Conservation (phyloP, 1,140 invertebrate genomes). For the Phenacoccus solenopsis region DNA sequence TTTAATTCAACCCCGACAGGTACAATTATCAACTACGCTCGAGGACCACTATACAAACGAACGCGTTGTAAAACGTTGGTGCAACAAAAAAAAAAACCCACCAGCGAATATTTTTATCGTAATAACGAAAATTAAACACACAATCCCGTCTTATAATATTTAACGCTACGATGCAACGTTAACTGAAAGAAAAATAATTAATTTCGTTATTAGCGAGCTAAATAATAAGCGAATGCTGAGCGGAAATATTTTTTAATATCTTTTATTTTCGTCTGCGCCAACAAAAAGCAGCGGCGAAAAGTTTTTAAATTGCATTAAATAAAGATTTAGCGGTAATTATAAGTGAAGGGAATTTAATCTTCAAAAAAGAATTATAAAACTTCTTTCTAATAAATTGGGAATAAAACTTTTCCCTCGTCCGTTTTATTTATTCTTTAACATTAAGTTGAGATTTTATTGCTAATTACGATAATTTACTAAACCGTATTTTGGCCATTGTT, state of each 20-base stretch:
- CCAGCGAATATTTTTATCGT: too few relatives aligned
- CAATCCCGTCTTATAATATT: too few relatives aligned
- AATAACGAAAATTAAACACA: too few relatives aligned
- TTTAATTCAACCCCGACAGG: too few relatives aligned
- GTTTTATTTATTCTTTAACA: background rate
- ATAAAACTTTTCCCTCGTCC: background rate
- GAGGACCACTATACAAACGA: too few relatives aligned
- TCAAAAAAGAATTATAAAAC: background rate
- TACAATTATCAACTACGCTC: too few relatives aligned
- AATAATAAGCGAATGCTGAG: background rate
- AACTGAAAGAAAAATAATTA: background rate
- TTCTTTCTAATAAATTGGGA: background rate
- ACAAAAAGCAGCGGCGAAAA: too few relatives aligned
- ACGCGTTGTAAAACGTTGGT: too few relatives aligned
- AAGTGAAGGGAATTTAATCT: background rate
- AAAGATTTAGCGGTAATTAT: background rate
- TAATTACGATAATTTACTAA: background rate
- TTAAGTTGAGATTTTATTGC: background rate
- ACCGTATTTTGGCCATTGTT: too few relatives aligned
- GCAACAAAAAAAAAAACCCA: too few relatives aligned
- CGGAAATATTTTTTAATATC: background rate
- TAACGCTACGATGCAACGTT: too few relatives aligned
- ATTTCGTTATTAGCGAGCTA: background rate
- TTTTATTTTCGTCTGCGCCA: too few relatives aligned
- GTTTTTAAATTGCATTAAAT: background rate